These are phyloP conservation scores for Drymonia ruficornis DNA, from an alignment of 2,888 invertebrate genomes.

Conservation along the genomic window DNA sequence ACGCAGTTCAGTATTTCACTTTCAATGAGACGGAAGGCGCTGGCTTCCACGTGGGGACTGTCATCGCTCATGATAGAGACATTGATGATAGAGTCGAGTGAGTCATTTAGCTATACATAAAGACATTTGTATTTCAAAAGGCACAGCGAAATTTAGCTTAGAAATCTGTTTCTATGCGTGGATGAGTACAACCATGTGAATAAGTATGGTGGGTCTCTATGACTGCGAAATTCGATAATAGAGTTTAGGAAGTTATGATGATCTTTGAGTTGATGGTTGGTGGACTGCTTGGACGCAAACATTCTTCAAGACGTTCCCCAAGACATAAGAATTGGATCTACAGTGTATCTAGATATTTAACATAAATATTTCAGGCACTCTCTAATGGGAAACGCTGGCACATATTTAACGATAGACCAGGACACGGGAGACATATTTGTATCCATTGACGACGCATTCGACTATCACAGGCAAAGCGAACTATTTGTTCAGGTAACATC, in stretches of 20 bases:
- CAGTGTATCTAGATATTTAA: too few species aligned
- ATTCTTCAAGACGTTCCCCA: too few species aligned
- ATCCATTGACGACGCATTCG: constrained; percentile 80
- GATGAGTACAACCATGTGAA: too few species aligned
- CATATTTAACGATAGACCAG: constrained; percentile 77
- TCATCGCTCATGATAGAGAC: constrained; percentile 86
- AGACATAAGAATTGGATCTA: too few species aligned
- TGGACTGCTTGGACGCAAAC: too few species aligned
- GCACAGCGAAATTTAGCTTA: too few species aligned
- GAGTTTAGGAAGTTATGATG: too few species aligned
- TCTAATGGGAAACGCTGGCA: constrained; percentile 76
- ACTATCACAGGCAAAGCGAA: constrained; percentile 85
- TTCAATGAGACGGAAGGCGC: constrained; percentile 84
- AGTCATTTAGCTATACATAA: constrained; percentile 42
- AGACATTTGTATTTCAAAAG: too few species aligned
- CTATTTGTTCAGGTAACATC: constrained; percentile 78
- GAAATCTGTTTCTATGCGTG: too few species aligned
- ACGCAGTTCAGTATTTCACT: constrained; percentile 55
- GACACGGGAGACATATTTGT: constrained; percentile 85
- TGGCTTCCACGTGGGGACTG: constrained; percentile 75
- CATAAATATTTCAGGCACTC: constrained; percentile 69
- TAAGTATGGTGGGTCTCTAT: too few species aligned
- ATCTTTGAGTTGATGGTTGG: too few species aligned
- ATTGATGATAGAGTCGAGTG: constrained; percentile 85
- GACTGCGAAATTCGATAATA: too few species aligned